Percentiles rank a stretch among this genome's conserved stretches.
phyloP scores from a whole-genome alignment of 2,888 invertebrate genomes.

The Mycalesis mineus region DNA sequence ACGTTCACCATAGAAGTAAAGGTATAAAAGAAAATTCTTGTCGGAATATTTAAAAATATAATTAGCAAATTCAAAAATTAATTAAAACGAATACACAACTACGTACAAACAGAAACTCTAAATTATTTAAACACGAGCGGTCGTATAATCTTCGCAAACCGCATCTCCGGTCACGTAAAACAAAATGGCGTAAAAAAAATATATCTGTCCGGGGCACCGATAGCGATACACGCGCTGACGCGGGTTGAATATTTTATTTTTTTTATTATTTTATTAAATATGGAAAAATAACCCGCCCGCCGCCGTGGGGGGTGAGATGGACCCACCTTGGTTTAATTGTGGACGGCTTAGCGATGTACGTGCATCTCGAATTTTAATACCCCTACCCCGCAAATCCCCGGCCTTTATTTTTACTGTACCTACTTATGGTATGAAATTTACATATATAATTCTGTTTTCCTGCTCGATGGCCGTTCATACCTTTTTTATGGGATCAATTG shows the following conservation, averaged over 20 bases:
- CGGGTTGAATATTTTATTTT: conserved; percentile 69
- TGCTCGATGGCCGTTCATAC: conserved; percentile 17
- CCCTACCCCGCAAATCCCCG: conserved; percentile 46
- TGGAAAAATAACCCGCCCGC: conserved; percentile 50
- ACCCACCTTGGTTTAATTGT: conserved; percentile 50
- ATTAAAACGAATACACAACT: conserved; percentile 12
- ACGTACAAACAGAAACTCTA: conserved; percentile 50
- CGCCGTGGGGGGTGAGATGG: conserved; percentile 41
- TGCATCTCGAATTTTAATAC: conserved; percentile 69
- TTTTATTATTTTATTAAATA: conserved; percentile 67
- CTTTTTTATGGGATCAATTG: conserved; percentile 5
- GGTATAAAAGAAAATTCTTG: too few relatives aligned
- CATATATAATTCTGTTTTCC: conserved; percentile 38
- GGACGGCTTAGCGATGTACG: conserved; percentile 38
- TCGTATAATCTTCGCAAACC: conserved; percentile 57
- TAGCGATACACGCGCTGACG: conserved; percentile 70
- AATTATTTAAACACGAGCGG: conserved; percentile 64
- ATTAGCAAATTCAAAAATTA: background rate
- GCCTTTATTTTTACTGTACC: conserved; percentile 64
- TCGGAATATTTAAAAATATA: too few relatives aligned
- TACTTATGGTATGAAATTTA: conserved; percentile 50
- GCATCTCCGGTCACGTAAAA: conserved; percentile 65
- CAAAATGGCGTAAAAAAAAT: conserved; percentile 52
- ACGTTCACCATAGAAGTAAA: too few relatives aligned
- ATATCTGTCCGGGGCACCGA: conserved; percentile 68